Evolutionary conservation across 2,113 vertebrate genomes (phyloP).

Genomic region (Pollachius pollachius): DNA sequence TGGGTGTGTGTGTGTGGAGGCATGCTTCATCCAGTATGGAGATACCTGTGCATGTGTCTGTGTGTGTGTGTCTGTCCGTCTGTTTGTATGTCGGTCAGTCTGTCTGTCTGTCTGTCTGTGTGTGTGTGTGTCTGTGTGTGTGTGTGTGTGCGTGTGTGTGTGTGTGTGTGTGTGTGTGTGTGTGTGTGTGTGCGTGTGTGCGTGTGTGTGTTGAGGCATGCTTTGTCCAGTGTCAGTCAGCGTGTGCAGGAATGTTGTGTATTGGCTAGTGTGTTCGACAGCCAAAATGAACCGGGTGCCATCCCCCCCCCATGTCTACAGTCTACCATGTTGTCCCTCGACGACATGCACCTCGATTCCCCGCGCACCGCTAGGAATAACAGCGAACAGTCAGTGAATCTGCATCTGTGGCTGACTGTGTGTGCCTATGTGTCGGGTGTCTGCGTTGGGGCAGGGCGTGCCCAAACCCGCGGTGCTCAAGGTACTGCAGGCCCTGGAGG

Average conservation of each 20-base stretch:
- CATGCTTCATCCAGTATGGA: conserved; percentile 22
- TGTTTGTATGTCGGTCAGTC: no score
- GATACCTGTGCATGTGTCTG: background rate
- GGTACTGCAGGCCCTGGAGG: conserved; percentile 85
- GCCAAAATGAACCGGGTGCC: no score
- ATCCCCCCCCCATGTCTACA: no score
- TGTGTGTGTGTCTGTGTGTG: background rate
- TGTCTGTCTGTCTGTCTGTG: background rate
- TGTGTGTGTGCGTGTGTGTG: background rate
- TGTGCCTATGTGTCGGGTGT: background rate
- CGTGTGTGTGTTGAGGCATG: background rate
- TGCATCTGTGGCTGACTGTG: background rate
- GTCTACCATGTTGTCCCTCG: background rate
- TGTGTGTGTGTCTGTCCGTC: background rate
- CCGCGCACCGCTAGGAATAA: background rate
- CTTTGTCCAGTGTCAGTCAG: no score
- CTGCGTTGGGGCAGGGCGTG: conserved; percentile 53
- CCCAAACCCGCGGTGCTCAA: conserved; percentile 82
- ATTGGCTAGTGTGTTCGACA: no score
- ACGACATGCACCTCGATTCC: background rate
- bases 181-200: background rate
- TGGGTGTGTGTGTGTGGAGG: background rate
- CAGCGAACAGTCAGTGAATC: background rate
- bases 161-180: background rate
- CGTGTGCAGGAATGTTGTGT: no score